A percentile compares a stretch with the other conserved stretches of the same genome.
phyloP scores from a whole-genome alignment of 2,113 vertebrate species.

The Serilophus lunatus region DNA sequence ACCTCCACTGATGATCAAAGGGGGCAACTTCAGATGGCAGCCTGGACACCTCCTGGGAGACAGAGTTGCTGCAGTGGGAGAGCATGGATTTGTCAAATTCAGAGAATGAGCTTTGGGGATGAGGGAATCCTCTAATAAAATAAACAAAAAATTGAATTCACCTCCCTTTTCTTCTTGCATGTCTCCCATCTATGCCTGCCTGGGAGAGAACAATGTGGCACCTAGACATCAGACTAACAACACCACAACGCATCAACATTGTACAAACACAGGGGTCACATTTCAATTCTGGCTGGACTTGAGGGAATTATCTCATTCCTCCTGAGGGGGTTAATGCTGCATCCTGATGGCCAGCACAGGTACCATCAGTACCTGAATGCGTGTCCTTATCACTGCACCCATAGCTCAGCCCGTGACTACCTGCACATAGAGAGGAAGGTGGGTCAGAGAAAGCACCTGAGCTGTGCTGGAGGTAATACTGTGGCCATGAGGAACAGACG shows the following conservation, averaged over 20 bases:
- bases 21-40: not conserved
- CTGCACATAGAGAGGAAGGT: not conserved
- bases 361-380: accelerated
- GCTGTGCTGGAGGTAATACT: not conserved
- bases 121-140: not conserved
- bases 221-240: accelerated
- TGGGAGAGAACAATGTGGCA: not conserved
- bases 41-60: not conserved
- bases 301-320: not conserved
- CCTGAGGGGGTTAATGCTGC: not conserved
- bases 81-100: not conserved
- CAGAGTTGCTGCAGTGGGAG: not conserved
- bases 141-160: not conserved
- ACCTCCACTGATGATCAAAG: not conserved
- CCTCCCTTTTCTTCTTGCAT: not conserved
- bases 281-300: not conserved
- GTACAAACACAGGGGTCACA: not conserved
- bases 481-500: accelerated
- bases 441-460: not conserved
- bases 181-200: not conserved
- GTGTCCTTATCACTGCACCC: accelerated
- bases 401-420: accelerated
- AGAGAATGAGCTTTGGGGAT: not conserved
- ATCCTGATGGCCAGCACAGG: not conserved
- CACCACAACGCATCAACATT: not conserved